These are phyloP conservation scores for Temnothorax unifasciatus DNA, from an alignment of 2,888 invertebrate species.

Conservation along the genomic window DNA sequence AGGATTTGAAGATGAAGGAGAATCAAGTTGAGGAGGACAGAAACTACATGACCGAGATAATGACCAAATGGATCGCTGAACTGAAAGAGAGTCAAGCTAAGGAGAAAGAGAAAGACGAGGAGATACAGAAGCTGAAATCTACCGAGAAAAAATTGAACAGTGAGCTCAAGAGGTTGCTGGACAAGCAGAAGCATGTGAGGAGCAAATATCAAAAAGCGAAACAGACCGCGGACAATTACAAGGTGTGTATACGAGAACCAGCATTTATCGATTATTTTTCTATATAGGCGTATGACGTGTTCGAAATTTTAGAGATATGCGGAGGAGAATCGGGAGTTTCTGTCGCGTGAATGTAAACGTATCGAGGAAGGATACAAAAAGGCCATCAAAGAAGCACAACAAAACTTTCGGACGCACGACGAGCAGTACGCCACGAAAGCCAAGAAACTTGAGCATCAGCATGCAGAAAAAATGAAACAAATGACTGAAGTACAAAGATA, in stretches of 20 bases:
- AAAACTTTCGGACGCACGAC: conserved; percentile 87
- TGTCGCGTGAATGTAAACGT: conserved; percentile 89
- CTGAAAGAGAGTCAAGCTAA: conserved; percentile 83
- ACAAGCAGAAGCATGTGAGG: conserved; percentile 83
- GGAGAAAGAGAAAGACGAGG: conserved; percentile 86
- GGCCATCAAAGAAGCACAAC: conserved; percentile 88
- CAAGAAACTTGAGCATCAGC: conserved; percentile 79
- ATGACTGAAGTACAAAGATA: conserved; percentile 85
- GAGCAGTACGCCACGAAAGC: conserved; percentile 84
- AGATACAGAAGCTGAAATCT: conserved; percentile 86
- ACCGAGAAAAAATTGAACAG: conserved; percentile 86
- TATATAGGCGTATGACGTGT: neutral
- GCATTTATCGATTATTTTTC: neutral
- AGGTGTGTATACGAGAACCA: conserved; percentile 84
- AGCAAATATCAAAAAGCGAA: conserved; percentile 90
- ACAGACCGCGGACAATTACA: conserved; percentile 89
- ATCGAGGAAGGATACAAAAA: conserved; percentile 89
- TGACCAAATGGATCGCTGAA: conserved; percentile 80
- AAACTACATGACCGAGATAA: conserved; percentile 85
- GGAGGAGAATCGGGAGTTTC: conserved; percentile 89
- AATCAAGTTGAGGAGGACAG: conserved; percentile 87
- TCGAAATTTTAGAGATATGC: conserved; percentile 17
- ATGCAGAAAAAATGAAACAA: conserved; percentile 80
- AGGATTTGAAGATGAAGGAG: conserved; percentile 87
- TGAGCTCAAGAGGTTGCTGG: conserved; percentile 86